phyloP scores from a whole-genome alignment of 2,113 vertebrate species.

The Amazona guildingii region DNA sequence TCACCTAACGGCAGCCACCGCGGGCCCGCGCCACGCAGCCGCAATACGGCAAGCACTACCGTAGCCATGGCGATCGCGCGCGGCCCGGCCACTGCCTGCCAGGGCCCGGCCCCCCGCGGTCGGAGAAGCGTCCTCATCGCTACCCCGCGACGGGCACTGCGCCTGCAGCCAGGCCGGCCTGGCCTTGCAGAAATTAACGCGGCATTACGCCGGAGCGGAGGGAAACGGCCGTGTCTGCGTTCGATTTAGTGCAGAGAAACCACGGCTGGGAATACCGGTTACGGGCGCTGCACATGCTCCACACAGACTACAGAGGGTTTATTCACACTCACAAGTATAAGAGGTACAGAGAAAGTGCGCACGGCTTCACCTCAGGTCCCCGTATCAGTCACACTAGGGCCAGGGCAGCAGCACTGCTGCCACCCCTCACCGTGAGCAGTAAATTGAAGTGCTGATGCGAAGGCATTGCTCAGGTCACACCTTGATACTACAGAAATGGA shows the following conservation, averaged over 20 bases:
- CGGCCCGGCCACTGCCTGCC: background rate
- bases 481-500: no score
- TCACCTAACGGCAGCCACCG: no score
- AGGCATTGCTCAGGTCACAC: background rate
- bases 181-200: background rate
- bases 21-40: background rate
- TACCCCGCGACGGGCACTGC: background rate
- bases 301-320: background rate
- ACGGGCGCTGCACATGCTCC: background rate
- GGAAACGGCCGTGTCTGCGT: rapidly evolving
- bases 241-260: rapidly evolving
- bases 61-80: background rate
- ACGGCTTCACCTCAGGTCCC: rapidly evolving
- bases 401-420: background rate
- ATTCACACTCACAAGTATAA: no score
- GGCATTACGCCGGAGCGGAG: rapidly evolving
- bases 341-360: rapidly evolving
- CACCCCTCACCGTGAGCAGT: rapidly evolving
- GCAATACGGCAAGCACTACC: background rate
- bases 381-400: background rate
- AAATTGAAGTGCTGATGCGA: rapidly evolving
- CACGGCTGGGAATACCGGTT: rapidly evolving
- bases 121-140: background rate
- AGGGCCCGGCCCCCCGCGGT: no score
- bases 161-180: background rate